phyloP scores from a whole-genome alignment of 2,888 invertebrate species.

The Pristionchus japonicus region DNA sequence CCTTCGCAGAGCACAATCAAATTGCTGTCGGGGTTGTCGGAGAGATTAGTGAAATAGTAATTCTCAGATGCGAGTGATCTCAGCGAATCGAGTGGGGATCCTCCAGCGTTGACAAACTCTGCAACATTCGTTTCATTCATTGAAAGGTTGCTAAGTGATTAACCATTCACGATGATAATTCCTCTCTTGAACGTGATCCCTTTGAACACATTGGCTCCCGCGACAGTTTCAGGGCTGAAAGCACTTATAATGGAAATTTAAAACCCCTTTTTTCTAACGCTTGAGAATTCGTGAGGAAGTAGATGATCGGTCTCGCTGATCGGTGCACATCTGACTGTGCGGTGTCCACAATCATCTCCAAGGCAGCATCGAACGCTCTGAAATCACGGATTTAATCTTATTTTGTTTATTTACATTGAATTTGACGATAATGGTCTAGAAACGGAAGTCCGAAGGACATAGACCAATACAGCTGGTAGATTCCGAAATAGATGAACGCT shows the following conservation, averaged over 20 bases:
- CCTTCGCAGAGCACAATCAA: neutral
- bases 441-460: no score
- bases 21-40: neutral
- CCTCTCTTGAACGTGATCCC: no score
- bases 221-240: neutral
- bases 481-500: no score
- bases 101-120: neutral
- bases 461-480: no score
- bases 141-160: neutral
- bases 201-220: neutral
- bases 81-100: no score
- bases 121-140: neutral
- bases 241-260: no score
- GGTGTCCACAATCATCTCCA: neutral
- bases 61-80: neutral
- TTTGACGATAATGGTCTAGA: no score
- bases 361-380: neutral
- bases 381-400: no score
- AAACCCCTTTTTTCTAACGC: neutral
- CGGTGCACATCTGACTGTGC: no score
- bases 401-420: no score
- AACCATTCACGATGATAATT: neutral
- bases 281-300: neutral
- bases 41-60: conserved; percentile 2
- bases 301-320: neutral